Evolutionary conservation across 2,888 invertebrate genomes (phyloP).

Genomic region (Melitaea athalia): DNA sequence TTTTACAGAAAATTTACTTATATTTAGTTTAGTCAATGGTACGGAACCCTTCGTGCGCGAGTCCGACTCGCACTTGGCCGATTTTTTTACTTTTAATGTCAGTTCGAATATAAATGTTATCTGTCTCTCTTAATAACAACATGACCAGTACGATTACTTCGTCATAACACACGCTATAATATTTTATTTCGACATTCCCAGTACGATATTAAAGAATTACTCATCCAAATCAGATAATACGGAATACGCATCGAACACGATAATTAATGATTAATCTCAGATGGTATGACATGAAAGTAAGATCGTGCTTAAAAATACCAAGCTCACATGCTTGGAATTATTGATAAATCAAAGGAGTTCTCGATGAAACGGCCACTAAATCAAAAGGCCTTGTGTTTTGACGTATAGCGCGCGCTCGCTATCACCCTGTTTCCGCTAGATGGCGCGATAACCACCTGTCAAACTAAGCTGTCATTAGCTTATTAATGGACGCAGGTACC

Average conservation of each 20-base stretch:
- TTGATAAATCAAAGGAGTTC: slow-evolving; percentile 81
- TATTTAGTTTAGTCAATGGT: too few relatives aligned
- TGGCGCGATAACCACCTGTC: slow-evolving; percentile 79
- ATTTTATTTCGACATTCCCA: slow-evolving; percentile 38
- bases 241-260: slow-evolving; percentile 63
- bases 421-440: slow-evolving; percentile 77
- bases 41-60: too few relatives aligned
- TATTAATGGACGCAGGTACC: slow-evolving; percentile 70
- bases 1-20: too few relatives aligned
- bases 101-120: not conserved
- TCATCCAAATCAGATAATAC: slow-evolving; percentile 74
- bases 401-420: slow-evolving; percentile 71
- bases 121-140: slow-evolving; percentile 4
- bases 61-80: not conserved
- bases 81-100: slow-evolving; percentile 2
- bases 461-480: slow-evolving; percentile 77
- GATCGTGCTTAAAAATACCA: slow-evolving; percentile 77
- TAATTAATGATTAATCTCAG: slow-evolving; percentile 79
- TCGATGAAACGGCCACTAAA: slow-evolving; percentile 74
- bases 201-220: slow-evolving; percentile 56
- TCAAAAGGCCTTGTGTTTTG: slow-evolving; percentile 79
- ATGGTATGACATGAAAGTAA: slow-evolving; percentile 77
- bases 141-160: slow-evolving; percentile 16
- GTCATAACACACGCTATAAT: slow-evolving; percentile 21
- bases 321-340: slow-evolving; percentile 73